Conservation (phyloP, 2,113 vertebrate species). For the Neopipo cinnamomea region DNA sequence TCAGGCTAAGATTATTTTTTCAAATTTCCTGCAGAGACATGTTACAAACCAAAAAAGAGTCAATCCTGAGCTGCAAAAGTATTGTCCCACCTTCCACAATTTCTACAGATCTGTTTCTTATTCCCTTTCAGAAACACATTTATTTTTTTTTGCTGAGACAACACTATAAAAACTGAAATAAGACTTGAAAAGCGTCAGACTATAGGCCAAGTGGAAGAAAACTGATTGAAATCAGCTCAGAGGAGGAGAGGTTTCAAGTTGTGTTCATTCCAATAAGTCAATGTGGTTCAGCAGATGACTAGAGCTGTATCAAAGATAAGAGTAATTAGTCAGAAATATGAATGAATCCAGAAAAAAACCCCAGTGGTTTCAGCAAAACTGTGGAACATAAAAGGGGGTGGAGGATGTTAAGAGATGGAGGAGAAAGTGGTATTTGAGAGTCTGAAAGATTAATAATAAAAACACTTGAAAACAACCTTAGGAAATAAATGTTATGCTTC, state of each 20-base stretch:
- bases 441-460: not conserved
- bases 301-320: not conserved
- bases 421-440: not conserved
- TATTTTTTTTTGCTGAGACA: conserved; percentile 5
- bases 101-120: conserved; percentile 5
- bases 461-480: not conserved
- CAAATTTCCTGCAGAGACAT: conserved; percentile 24
- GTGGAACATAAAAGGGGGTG: not conserved
- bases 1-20: conserved; percentile 1
- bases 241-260: not conserved
- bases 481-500: not conserved
- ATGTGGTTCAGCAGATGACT: not conserved
- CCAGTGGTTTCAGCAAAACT: not conserved
- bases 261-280: not conserved
- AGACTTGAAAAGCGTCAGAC: not conserved
- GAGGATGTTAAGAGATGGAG: not conserved
- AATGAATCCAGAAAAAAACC: not conserved
- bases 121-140: not conserved
- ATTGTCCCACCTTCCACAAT: conserved; percentile 15
- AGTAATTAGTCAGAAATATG: not conserved
- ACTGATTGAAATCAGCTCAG: not conserved
- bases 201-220: not conserved
- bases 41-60: conserved; percentile 16
- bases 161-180: conserved; percentile 5
- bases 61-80: conserved; percentile 11